Base-by-base conservation (phyloP, 2,113 vertebrate genomes). In the Tursiops truncatus region DNA sequence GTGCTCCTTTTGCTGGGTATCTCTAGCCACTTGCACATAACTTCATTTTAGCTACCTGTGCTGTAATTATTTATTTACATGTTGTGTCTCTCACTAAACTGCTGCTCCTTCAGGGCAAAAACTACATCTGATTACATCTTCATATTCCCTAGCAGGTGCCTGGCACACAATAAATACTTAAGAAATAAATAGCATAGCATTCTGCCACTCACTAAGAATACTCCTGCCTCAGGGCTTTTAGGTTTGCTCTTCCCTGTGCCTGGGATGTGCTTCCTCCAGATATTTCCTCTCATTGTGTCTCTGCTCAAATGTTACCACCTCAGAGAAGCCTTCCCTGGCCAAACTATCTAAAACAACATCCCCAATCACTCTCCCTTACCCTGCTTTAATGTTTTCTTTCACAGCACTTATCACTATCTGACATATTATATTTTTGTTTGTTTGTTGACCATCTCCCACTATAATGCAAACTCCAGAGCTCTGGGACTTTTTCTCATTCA, bases 391-490 rank as follows among this genome's bases (percentile, higher is more conserved):
- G 41, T 93, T 87, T 65, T 44, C 18, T 94, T 80, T 65, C 65
- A 58, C n/a, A 53, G 25, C 14, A 60, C 14, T 41, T 89, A 18
- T 13, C 14, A 73, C 70, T 88, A 71, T 65, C 84, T 85, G 65
- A 85, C 38, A 63, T 67, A 85, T 62, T 83, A 63, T 67, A 77
- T 88, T 80, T 80, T 79, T 79, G 33, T 91, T 88, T 94, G 47
- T 56, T 79, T 88, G 44, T 84, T 91, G 26, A 62, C 47, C 10
- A 47, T 70, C n/a, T 91, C 41, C 70, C 33, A 89, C 63, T 74
- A 63, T 17, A 58, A 28, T 44, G 21, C 8, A 91, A 93, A 93
- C 33, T 67, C 31, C 67, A 89, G 41, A 82, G 18, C 17, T 86
- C 87, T 83, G 28, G 79, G 13, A 60, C 28, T 65, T 95, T 82